These are phyloP conservation scores for Creontiades dilutus DNA, from an alignment of 2,888 invertebrate species.

Conservation along the genomic window DNA sequence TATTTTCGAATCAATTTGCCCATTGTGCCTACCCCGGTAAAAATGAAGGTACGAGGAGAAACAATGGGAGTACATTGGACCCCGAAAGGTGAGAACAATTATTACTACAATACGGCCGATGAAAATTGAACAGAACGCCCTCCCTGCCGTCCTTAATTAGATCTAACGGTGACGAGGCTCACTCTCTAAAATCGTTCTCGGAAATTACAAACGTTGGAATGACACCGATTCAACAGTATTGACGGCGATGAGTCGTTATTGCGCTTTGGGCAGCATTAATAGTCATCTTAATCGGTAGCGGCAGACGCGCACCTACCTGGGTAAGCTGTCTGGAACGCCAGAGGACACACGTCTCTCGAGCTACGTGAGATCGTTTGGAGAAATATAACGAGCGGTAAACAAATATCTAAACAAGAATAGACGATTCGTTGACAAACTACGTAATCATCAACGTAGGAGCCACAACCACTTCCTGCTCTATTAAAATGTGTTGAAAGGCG, in stretches of 20 bases:
- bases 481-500: too few relatives aligned
- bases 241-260: background rate
- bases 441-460: background rate
- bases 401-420: background rate
- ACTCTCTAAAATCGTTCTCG: slow-evolving; percentile 43
- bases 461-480: too few relatives aligned
- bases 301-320: background rate
- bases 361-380: background rate
- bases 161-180: slow-evolving; percentile 46
- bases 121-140: slow-evolving; percentile 48
- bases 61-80: slow-evolving; percentile 22
- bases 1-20: slow-evolving; percentile 68
- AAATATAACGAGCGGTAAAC: background rate
- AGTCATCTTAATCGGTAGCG: too few relatives aligned
- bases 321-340: background rate
- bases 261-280: background rate
- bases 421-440: background rate
- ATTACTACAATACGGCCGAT: slow-evolving; percentile 49
- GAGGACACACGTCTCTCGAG: background rate
- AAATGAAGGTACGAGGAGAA: slow-evolving; percentile 52
- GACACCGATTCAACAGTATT: slow-evolving; percentile 34
- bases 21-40: slow-evolving; percentile 47
- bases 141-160: slow-evolving; percentile 48
- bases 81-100: slow-evolving; percentile 52
- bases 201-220: slow-evolving; percentile 44